phyloP scores from a whole-genome alignment of 1,140 invertebrate genomes.

The Atta cephalotes region DNA sequence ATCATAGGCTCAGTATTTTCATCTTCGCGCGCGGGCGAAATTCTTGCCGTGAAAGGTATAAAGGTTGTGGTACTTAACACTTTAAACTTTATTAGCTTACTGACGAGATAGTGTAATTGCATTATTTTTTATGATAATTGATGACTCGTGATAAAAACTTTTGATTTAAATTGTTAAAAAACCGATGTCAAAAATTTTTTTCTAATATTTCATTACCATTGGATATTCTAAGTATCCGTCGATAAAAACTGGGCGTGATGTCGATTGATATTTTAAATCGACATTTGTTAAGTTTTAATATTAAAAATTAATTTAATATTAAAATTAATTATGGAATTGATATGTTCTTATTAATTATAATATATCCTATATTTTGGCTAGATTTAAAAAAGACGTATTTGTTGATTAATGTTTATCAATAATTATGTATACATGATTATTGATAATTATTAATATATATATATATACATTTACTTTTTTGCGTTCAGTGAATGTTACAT shows the following conservation, averaged over 20 bases:
- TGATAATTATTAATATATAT: constrained; percentile 14
- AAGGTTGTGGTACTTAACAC: constrained; percentile 53
- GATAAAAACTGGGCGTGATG: background rate
- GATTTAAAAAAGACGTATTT: background rate
- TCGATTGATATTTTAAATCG: background rate
- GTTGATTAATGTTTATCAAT: constrained; percentile 29
- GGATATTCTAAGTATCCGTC: constrained; percentile 9
- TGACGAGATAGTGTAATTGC: constrained; percentile 2
- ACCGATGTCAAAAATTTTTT: constrained; percentile 12
- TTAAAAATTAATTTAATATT: constrained; percentile 33
- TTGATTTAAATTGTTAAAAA: constrained; percentile 19
- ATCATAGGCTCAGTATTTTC: constrained; percentile 47
- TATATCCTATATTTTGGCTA: background rate
- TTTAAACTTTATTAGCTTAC: constrained; percentile 8
- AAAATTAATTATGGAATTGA: background rate
- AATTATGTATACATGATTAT: background rate
- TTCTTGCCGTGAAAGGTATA: constrained; percentile 55
- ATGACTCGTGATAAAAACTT: background rate
- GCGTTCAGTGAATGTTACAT: constrained; percentile 36
- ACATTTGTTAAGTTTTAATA: constrained; percentile 30
- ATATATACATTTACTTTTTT: background rate
- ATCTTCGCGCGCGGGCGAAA: constrained; percentile 24
- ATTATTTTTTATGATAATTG: constrained; percentile 24
- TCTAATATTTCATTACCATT: constrained; percentile 20
- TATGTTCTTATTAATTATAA: constrained; percentile 23